These are phyloP conservation scores for Spodoptera littoralis DNA, from an alignment of 2,888 invertebrate species.

Conservation along the genomic window DNA sequence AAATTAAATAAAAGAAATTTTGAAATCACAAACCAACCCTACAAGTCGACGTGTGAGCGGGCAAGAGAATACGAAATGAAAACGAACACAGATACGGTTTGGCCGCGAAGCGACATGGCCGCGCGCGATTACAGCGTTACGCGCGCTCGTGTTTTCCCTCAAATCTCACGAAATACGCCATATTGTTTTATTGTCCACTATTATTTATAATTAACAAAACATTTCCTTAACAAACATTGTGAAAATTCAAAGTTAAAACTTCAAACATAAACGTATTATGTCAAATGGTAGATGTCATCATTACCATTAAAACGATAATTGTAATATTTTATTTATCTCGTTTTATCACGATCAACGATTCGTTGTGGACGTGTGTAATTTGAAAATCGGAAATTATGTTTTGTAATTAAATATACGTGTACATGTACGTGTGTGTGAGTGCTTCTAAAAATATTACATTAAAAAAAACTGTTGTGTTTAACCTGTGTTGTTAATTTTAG, in stretches of 20 bases:
- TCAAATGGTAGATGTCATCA: conserved; percentile 38
- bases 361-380: conserved; percentile 52
- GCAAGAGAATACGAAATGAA: conserved; percentile 75
- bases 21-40: conserved; percentile 71
- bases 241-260: conserved; percentile 28
- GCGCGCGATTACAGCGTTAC: conserved; percentile 65
- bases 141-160: conserved; percentile 79
- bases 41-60: conserved; percentile 78
- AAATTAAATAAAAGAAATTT: conserved; percentile 43
- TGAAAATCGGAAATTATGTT: conserved; percentile 47
- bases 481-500: conserved; percentile 70
- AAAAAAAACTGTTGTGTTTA: conserved; percentile 66
- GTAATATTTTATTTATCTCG: conserved; percentile 55
- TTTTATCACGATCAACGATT: conserved; percentile 49
- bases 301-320: conserved; percentile 46
- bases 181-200: conserved; percentile 79
- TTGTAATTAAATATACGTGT: conserved; percentile 34
- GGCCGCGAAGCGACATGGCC: conserved; percentile 77
- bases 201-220: conserved; percentile 62
- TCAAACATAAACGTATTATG: conserved; percentile 22
- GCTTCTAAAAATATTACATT: conserved; percentile 70
- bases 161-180: conserved; percentile 83
- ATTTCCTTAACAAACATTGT: conserved; percentile 39
- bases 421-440: conserved; percentile 46
- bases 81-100: conserved; percentile 77